Conservation (phyloP, 1,140 invertebrate genomes). For the Drosophila orosa region DNA sequence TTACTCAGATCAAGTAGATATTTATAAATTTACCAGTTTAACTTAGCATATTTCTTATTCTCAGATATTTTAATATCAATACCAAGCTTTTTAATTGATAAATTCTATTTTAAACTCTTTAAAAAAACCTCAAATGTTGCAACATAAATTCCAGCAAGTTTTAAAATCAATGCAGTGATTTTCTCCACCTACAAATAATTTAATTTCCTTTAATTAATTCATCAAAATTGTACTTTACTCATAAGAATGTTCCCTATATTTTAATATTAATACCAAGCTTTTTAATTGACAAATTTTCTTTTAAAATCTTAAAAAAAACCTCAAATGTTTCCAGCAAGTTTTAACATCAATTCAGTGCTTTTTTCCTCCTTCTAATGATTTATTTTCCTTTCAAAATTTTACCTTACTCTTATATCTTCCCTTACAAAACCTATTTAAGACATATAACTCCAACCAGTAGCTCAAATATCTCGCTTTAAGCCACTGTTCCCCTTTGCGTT, state of each 20-base stretch:
- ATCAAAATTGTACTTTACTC: neutral
- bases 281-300: no score
- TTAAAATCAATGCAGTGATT: no score
- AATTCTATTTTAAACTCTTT: neutral
- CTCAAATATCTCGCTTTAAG: neutral
- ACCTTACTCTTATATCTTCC: neutral
- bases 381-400: neutral
- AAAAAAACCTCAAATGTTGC: neutral
- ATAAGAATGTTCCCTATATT: no score
- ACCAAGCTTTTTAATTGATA: no score
- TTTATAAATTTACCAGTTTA: neutral
- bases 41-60: neutral
- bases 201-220: neutral
- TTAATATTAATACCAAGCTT: no score
- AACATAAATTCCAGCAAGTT: neutral
- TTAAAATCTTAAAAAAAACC: neutral
- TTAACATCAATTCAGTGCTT: no score
- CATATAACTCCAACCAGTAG: neutral
- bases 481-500: constrained; percentile 49
- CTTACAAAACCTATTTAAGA: neutral
- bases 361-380: no score
- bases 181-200: no score
- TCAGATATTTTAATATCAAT: no score
- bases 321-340: neutral
- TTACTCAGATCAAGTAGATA: neutral